A percentile compares a stretch with the other conserved stretches of the same genome.
These are phyloP conservation scores for Grammomys dolichurus DNA, from an alignment of 2,113 vertebrate species.

Conservation along the genomic window DNA sequence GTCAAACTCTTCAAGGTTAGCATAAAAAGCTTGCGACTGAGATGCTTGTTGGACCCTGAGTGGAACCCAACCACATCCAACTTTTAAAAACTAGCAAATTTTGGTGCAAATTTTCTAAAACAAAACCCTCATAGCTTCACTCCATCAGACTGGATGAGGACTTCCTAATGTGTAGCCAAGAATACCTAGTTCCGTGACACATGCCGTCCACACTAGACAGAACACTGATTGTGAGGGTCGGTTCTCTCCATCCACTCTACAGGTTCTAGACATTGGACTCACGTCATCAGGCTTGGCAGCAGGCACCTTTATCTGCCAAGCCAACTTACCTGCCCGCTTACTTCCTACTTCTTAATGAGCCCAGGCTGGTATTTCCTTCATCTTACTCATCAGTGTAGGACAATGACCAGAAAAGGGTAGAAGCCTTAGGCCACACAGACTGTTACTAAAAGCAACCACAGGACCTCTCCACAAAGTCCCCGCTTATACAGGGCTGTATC, in stretches of 20 bases:
- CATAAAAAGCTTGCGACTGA: constrained; percentile 46
- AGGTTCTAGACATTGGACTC: background rate
- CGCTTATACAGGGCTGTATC: too few species aligned
- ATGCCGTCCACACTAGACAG: background rate
- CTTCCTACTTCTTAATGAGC: background rate
- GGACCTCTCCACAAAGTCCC: background rate
- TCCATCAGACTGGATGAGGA: background rate
- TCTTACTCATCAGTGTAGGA: background rate
- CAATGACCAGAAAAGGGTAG: background rate
- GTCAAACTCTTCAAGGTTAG: background rate
- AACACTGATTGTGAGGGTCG: background rate
- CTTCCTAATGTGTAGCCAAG: background rate
- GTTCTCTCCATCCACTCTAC: background rate
- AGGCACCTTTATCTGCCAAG: too few species aligned
- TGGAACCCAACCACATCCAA: background rate
- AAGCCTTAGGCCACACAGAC: background rate
- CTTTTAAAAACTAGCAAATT: background rate
- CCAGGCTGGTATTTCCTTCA: background rate
- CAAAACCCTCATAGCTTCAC: background rate
- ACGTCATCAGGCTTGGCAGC: background rate
- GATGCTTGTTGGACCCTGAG: background rate
- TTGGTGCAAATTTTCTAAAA: background rate
- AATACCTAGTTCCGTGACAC: background rate
- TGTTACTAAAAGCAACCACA: background rate
- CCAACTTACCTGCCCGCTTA: background rate